Base-by-base conservation (phyloP, 2,113 vertebrate species). In the Zapus hudsonius region DNA sequence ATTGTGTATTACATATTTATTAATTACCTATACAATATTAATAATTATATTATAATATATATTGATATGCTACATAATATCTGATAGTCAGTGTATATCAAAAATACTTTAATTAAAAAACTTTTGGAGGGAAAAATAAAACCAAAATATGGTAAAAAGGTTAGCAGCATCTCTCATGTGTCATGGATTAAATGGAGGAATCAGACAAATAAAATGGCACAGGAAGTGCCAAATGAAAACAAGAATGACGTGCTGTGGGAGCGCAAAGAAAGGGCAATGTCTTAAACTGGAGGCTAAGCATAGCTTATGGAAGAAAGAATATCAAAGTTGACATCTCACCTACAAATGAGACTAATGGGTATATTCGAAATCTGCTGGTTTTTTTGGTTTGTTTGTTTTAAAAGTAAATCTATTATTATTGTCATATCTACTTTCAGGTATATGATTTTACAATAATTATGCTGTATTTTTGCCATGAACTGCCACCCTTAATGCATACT, bases 391-490 rank as follows among this genome's bases (percentile, higher is more conserved):
- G 7, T 63, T 59, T 15, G 33, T 90, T 55, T 80, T 70, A 75
- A 67, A 70, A 95, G 33, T 73, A 25, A 86, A 36, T 52, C 63
- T 84, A 25, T 38, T 17, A 38, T 20, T 29, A 55, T 8, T 42
- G 36, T 70, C 64, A 88, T 13, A 66, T 63, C 33, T 73, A 79
- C 64, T 70, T 84, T 72, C 44, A 57, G 47, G 16, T 61, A 15
- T 11, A 55, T 75, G 59, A 80, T n/a, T 92, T 89, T 44, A 74
- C 57, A n/a, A 89, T 69, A 52, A 85, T 73, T 74, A 79, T 25
- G 16, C 3, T 84, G 2, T 66, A 75, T 27, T 73, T 80, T 83
- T 80, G 89, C 31, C 57, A 66, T 25, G 86, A 92, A 88, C 76
- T 17, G 91, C 3, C 63, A 87, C 52, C 92, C 7, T 66, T 52